Percentiles rank a stretch among this genome's conserved stretches.
These are phyloP conservation scores for Auanema freiburgensis DNA, from an alignment of 2,888 invertebrate species.

Conservation along the genomic window DNA sequence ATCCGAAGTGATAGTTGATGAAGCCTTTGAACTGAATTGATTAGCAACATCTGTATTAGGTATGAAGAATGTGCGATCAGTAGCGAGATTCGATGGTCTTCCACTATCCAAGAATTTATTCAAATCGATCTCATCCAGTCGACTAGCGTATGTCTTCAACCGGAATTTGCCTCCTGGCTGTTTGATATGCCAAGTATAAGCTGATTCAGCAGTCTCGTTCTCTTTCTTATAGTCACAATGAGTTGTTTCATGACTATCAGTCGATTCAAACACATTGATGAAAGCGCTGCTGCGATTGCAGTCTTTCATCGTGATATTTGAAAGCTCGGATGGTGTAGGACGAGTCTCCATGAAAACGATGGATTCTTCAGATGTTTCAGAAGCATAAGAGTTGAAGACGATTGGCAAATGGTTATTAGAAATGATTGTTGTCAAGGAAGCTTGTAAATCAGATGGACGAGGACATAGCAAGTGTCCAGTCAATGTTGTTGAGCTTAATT, in stretches of 20 bases:
- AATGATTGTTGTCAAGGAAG: constrained; percentile 28
- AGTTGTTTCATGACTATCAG: constrained; percentile 44
- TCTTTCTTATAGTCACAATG: constrained; percentile 49
- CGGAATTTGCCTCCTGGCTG: constrained; percentile 41
- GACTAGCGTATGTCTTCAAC: constrained; percentile 31
- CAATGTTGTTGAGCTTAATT: constrained; percentile 24
- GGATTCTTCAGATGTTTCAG: constrained; percentile 19
- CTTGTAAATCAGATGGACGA: constrained; percentile 29
- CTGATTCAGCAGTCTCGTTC: constrained; percentile 23
- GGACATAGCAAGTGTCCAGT: constrained; percentile 29
- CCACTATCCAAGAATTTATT: constrained; percentile 32
- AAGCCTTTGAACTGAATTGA: constrained; percentile 22
- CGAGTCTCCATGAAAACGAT: constrained; percentile 27
- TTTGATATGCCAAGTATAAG: constrained; percentile 32
- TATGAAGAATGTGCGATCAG: constrained; percentile 32
- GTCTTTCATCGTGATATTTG: constrained; percentile 25
- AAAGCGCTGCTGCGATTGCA: constrained; percentile 30
- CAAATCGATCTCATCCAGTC: constrained; percentile 20
- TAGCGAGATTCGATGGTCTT: constrained; percentile 31
- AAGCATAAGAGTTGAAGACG: constrained; percentile 21
- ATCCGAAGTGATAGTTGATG: constrained; percentile 15
- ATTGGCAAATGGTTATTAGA: constrained; percentile 31
- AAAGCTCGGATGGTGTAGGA: constrained; percentile 19
- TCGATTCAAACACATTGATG: constrained; percentile 35
- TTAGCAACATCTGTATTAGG: constrained; percentile 24